Evolutionary conservation across 2,113 vertebrate genomes (phyloP).

Genomic region (Lepus timidus): DNA sequence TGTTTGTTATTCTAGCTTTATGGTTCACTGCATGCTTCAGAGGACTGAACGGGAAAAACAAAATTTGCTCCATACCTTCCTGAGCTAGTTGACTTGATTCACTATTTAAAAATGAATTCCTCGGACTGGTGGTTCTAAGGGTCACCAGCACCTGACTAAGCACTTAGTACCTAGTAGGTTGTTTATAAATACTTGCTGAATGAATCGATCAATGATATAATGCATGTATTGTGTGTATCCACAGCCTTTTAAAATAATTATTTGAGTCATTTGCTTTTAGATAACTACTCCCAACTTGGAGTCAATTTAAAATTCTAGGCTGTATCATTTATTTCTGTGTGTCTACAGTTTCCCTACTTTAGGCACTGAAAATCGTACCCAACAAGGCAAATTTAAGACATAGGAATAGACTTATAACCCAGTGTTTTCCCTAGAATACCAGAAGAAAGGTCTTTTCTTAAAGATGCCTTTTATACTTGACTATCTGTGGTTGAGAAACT

Average conservation of each 20-base stretch:
- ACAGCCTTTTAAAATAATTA: slow-evolving; percentile 61
- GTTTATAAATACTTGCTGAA: background rate
- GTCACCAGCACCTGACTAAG: background rate
- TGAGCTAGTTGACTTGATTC: background rate
- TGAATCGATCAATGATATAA: background rate
- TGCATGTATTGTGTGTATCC: background rate
- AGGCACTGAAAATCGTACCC: background rate
- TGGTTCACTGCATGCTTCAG: slow-evolving; percentile 29
- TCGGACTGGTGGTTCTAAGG: background rate
- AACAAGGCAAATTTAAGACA: slow-evolving; percentile 23
- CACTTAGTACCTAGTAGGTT: background rate
- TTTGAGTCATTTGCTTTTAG: slow-evolving; percentile 39
- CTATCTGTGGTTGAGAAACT: background rate
- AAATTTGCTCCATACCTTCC: background rate
- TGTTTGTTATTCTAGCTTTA: slow-evolving; percentile 24
- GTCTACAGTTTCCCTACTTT: background rate
- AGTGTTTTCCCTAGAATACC: background rate
- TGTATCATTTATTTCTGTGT: slow-evolving; percentile 3
- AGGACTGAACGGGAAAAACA: background rate
- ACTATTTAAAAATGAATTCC: slow-evolving; percentile 45
- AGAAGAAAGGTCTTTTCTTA: background rate
- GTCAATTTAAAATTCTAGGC: slow-evolving; percentile 51
- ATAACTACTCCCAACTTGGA: slow-evolving; percentile 50
- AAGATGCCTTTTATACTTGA: background rate
- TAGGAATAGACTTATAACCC: background rate